Evolutionary conservation across 2,113 vertebrate genomes (phyloP).

Genomic region (Morphnarchus princeps): DNA sequence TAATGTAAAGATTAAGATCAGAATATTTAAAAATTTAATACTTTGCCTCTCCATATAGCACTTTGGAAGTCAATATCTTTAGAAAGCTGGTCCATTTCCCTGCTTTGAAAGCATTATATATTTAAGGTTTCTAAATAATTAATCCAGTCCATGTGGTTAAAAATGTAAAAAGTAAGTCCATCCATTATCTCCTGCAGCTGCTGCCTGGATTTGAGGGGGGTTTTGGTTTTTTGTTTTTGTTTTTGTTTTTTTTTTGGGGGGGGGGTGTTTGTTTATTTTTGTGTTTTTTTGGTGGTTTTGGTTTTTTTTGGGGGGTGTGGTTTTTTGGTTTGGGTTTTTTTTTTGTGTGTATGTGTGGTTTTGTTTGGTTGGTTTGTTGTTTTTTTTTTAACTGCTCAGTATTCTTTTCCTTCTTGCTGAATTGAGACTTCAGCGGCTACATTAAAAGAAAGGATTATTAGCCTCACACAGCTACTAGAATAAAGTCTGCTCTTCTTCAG

Average conservation of each 20-base stretch:
- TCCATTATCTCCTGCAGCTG: constrained; percentile 65
- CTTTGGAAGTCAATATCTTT: constrained; percentile 74
- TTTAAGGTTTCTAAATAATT: constrained; percentile 79
- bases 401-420: neutral
- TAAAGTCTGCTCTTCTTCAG: neutral
- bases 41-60: constrained; percentile 63
- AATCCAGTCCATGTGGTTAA: constrained; percentile 67
- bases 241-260: no score
- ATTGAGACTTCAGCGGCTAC: constrained; percentile 5
- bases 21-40: constrained; percentile 80
- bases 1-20: constrained; percentile 77
- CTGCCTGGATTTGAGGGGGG: constrained; percentile 37
- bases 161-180: constrained; percentile 70
- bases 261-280: no score
- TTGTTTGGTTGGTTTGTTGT: no score
- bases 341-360: no score
- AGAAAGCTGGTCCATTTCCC: constrained; percentile 66
- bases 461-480: neutral
- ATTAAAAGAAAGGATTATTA: constrained; percentile 5
- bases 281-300: no score
- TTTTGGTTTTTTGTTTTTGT: neutral
- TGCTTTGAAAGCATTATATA: constrained; percentile 75
- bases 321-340: no score
- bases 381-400: neutral
- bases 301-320: no score